Base-by-base conservation (phyloP, 2,113 vertebrate genomes). In the Lonchura striata region DNA sequence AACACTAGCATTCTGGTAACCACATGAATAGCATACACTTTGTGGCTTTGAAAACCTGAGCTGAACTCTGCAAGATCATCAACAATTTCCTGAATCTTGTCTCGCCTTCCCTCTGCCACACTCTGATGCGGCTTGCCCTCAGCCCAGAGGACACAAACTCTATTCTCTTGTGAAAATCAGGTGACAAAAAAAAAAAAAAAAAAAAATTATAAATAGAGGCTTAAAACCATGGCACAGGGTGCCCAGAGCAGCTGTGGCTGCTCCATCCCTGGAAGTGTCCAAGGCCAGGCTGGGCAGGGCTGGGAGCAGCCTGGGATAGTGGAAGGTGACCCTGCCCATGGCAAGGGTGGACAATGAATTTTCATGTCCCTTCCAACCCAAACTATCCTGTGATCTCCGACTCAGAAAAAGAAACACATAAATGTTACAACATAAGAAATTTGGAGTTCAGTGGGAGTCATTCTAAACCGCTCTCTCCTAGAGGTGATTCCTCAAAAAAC, bases 21-120 rank as follows among this genome's bases (percentile, higher is more conserved):
- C 3, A 3, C 85, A 44, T 5, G 59, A 69, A 77, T 7, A 86
- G 42, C 9, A 0, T 8, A 28, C 30, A 65, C 66, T 44, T 82
- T 44, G 66, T 80, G 75, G 63, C 70, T 95, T 47, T 59, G 75
- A 90, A 83, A 93, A 90, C 64, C 85, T 37, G 59, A 92, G 84
- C n/a, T 87, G 84, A 92, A 80, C 75, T 52, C 35, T 7, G 56
- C 17, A 61, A 59, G 66, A 60, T 59, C 23, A 42, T 18, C 22
- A 95, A 63, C 52, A 44, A 44, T 60, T 77, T 59, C 59, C 66
- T 80, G 86, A 74, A 74, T 44, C 54, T 74, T 33, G 44, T 25
- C 19, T 1, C 17, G 37, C 27, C 61, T 77, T 77, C 47, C 35
- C 71, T 82, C 52, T 76, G 71, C 18, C 75, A 42, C 37, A 22